Base-by-base conservation (phyloP, 2,888 invertebrate genomes). In the Pollenia angustigena region DNA sequence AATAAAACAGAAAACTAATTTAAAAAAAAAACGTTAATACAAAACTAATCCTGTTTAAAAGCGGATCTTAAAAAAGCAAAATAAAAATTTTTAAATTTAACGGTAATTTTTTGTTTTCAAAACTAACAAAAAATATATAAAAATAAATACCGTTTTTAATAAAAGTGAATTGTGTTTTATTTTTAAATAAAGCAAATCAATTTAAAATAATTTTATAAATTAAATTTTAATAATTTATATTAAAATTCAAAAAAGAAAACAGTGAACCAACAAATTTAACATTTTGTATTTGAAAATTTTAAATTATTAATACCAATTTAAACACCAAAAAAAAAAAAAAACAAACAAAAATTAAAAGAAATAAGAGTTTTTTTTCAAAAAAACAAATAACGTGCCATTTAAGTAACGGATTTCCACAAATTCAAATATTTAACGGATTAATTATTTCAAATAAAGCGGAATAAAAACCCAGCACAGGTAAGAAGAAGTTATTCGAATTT, bases 311-410 rank as follows among this genome's bases (percentile, higher is more conserved):
- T 68, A 78, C 80, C 80, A 83, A 54, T 72, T 72, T 84, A 12
- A 68, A 23, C 32, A 56, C 18, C 23, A 72, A 85, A 68, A 72
- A 78, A 71, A 32, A 32, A 89, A 85, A 75, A 23, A 86, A n/a
- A n/a, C n/a, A n/a, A n/a, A n/a, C n/a, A n/a, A 76, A 52, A 74
- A 56, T 32, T 32, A 32, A 32, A 32, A 32, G 32, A 32, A 32
- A 81, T 64, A 85, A 85, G 71, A 88, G 87, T 81, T 87, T 64
- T 85, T 85, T 87, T 90, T 88, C 68, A 40, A 64, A 90, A 87
- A 89, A 90, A 88, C 54, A 78, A 83, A 81, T 54, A 76, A 87
- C 84, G 87, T 87, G 88, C 84, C 87, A 88, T 89, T 85, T 18
- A 71, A 66, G 42, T 68, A 87, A 87, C 81, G 87, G 82, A 89